Conservation (phyloP, 2,888 invertebrate species). For the Drosophila seclusa region DNA sequence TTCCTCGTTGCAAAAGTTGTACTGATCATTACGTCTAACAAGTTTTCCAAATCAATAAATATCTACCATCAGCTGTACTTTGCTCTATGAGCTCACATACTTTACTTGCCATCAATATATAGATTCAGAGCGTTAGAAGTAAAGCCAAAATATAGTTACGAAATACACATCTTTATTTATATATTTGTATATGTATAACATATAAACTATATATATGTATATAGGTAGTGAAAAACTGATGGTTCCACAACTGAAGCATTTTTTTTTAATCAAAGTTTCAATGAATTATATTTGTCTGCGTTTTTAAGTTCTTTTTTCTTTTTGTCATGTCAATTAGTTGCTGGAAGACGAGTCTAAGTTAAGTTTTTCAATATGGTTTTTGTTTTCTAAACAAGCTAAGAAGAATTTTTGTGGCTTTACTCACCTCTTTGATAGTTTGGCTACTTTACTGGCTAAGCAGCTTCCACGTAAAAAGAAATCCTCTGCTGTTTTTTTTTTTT, state of each 20-base stretch:
- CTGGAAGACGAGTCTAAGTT: conserved; percentile 80
- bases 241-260: conserved; percentile 10
- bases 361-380: conserved; percentile 27
- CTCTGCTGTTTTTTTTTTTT: conserved; percentile 19
- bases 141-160: conserved; percentile 30
- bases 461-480: conserved; percentile 44
- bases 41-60: conserved; percentile 21
- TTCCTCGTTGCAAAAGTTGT: conserved; percentile 80
- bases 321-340: conserved; percentile 70
- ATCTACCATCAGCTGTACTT: conserved; percentile 26
- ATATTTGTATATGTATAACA: conserved; percentile 1
- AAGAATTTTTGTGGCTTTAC: conserved; percentile 53
- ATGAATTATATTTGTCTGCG: conserved; percentile 10
- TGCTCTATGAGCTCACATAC: conserved; percentile 43
- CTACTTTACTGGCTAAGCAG: conserved; percentile 4
- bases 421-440: conserved; percentile 59
- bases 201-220: neutral
- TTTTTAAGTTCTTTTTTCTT: conserved; percentile 23
- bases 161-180: conserved; percentile 3
- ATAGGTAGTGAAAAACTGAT: conserved; percentile 8
- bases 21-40: conserved; percentile 67
- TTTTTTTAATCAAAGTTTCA: conserved; percentile 4
- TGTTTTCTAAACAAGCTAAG: conserved; percentile 27
- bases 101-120: conserved; percentile 9
- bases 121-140: conserved; percentile 16